phyloP scores from a whole-genome alignment of 2,797 vertebrate species.

The Anolis apletophallus region DNA sequence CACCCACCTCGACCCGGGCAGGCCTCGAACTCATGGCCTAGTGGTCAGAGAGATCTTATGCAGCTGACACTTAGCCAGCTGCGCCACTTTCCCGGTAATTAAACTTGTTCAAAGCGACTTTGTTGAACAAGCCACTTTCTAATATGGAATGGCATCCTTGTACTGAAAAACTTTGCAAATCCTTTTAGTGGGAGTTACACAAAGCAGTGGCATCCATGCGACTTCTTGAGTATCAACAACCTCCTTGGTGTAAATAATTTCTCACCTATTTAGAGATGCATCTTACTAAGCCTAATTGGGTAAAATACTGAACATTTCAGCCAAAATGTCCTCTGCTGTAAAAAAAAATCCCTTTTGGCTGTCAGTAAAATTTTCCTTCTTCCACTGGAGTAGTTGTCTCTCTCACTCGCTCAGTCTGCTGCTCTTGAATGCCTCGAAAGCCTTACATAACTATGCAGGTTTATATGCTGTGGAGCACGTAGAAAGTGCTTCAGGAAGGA shows the following conservation, averaged over 20 bases:
- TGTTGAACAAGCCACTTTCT: not conserved
- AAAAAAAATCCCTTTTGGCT: not conserved
- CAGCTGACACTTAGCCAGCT: no score
- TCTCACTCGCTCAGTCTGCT: constrained; percentile 1
- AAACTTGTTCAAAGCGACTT: not conserved
- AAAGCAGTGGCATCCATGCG: not conserved
- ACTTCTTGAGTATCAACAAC: no score
- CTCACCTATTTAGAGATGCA: not conserved
- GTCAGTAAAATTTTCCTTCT: not conserved
- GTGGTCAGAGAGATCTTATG: no score
- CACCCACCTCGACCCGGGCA: no score
- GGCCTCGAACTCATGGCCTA: no score
- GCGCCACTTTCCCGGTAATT: no score
- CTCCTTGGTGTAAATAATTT: no score
- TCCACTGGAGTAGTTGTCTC: not conserved
- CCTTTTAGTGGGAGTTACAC: not conserved
- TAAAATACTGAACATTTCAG: not conserved
- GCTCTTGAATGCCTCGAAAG: not conserved
- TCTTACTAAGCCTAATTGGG: not conserved
- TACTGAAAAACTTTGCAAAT: no score
- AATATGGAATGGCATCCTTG: not conserved
- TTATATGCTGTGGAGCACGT: not conserved
- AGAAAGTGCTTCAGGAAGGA: not conserved
- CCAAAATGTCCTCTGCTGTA: not conserved
- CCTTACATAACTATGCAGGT: not conserved